Base-by-base conservation (phyloP, 1,140 invertebrate genomes). In the Nymphalis io region DNA sequence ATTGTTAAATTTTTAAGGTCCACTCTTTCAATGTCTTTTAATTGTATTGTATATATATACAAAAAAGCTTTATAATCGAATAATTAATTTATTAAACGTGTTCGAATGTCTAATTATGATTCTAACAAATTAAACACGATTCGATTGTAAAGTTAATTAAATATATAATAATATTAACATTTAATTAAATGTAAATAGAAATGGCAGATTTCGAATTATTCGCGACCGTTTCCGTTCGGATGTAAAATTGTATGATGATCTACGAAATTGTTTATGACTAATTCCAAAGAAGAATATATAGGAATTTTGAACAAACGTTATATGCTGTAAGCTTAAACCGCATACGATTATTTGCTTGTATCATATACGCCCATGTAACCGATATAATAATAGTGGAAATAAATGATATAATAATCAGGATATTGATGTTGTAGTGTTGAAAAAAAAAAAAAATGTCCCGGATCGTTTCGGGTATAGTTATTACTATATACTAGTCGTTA, bases 261-360 rank as follows among this genome's bases (percentile, higher is more conserved):
- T 60, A 53, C 48, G 53, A 71, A 61, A 21, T 58, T 58, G 63
- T 58, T 82, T 76, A 76, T 78, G 60, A 76, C 70, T 81, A 78
- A 77, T 81, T 77, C 81, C 76, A 85, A 88, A 85, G 78, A 82
- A 69, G n/a, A 18, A 20, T 51, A 70, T 74, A 82, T 76, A 82
- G 83, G 85, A 86, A 88, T 88, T 89, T 87, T 89, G 86, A 87
- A 88, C 86, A 89, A 87, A 82, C 81, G 87, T 85, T 83, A 72
- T 83, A 82, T 84, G 81, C 80, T 80, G 74, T 82, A 79, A 67
- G 86, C 84, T 74, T 76, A 78, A 73, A 67, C 67, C 68, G 53
- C 76, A 73, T 73, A 62, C 73, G 77, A 74, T 79, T 82, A 59
- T 74, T 80, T 82, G 76, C 79, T 81, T 60, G 67, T 81, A 80